Conservation (phyloP, 2,797 vertebrate species). For the Galagoides demidoff region DNA sequence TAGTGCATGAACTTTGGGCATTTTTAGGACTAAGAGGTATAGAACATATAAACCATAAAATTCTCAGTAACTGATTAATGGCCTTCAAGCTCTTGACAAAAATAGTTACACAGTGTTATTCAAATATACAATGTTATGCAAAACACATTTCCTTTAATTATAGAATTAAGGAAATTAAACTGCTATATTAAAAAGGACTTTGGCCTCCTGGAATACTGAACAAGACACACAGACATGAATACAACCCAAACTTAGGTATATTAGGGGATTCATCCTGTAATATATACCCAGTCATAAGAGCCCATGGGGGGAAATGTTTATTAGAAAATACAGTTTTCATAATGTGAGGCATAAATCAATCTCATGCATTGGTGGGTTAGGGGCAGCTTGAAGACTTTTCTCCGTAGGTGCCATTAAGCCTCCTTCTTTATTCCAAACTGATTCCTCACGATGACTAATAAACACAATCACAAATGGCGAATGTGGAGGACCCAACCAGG, state of each 20-base stretch:
- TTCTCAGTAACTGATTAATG: background rate
- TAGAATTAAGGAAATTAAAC: background rate
- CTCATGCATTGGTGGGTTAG: background rate
- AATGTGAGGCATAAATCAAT: background rate
- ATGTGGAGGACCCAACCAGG: background rate
- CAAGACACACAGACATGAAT: background rate
- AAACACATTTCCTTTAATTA: background rate
- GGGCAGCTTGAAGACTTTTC: background rate
- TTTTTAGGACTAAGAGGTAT: background rate
- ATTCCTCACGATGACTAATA: background rate
- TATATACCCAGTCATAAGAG: background rate
- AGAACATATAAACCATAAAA: background rate
- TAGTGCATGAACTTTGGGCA: background rate
- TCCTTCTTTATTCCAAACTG: background rate
- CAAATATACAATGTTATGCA: background rate
- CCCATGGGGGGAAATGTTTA: background rate
- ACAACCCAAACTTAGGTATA: background rate
- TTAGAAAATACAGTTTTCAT: background rate
- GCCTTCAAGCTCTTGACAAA: constrained; percentile 6
- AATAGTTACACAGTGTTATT: background rate
- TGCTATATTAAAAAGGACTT: background rate
- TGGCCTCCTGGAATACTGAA: background rate
- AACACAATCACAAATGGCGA: background rate
- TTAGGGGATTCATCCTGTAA: background rate
- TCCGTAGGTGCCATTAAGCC: background rate